Base-by-base conservation (phyloP, 2,888 invertebrate genomes). In the Dasypolia templi region DNA sequence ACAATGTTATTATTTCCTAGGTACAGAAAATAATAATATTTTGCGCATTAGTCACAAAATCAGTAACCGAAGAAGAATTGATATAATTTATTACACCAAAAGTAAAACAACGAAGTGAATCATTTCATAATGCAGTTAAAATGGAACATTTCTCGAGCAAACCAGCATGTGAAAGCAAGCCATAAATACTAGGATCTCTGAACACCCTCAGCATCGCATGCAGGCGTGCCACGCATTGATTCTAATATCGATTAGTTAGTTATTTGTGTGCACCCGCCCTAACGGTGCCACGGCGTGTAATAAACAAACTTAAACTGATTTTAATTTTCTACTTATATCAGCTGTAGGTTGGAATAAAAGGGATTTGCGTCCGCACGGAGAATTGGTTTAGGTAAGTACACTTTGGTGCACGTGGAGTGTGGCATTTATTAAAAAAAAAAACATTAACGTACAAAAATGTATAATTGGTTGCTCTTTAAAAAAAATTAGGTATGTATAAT, bases 301-400 rank as follows among this genome's bases (percentile, higher is more conserved):
- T 94, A 93, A 93, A 93, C 93, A 91, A 92, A 90, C 91, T 92
- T 92, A 90, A 92, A 93, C 93, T 92, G 93, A 94, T 94, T 93
- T 91, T 93, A 93, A 94, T 94, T 93, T 92, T 91, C 91, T 85
- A 87, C 87, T 85, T 82, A 84, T 80, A 86, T 73, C 79, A 82
- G 79, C 74, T 49, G 81, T 69, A 69, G 69, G 76, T 79, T 67
- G 26, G 75, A 56, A 68, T 89, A 87, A 72, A 75, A 49, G 84
- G 84, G 92, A 91, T 86, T 86, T 68, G 85, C 59, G 66, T 51
- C 29, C 12, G 53, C 29, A n/a, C 5, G 0, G 39, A 0, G 9
- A 6, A 44, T 44, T 51, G 26, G 17, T 65, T 44, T 51, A 22
- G 0, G 11, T 42, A 17, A 22, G 22, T 19, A 12, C 46, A 63